These are phyloP conservation scores for Tychaedon coryphoeus DNA, from an alignment of 2,113 vertebrate species.

Conservation along the genomic window DNA sequence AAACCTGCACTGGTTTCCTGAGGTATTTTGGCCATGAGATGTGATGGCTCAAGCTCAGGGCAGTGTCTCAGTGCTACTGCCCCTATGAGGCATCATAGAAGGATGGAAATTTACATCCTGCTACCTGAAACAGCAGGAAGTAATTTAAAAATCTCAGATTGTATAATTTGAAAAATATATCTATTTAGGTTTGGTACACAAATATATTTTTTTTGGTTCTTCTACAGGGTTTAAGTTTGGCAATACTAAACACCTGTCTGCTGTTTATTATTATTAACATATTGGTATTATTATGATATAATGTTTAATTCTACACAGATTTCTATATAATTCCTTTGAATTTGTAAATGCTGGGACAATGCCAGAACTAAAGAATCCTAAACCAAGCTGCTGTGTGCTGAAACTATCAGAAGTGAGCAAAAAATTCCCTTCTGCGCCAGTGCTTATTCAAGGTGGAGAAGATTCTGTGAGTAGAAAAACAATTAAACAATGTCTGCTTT, in stretches of 20 bases:
- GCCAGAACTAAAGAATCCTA: not conserved
- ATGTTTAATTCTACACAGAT: not conserved
- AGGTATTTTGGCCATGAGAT: not conserved
- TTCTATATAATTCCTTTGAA: not conserved
- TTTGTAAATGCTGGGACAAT: not conserved
- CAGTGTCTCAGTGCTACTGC: not conserved
- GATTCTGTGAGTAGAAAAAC: not conserved
- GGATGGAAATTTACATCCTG: not conserved
- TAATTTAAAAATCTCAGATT: not conserved
- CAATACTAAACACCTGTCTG: not conserved
- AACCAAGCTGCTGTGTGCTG: not conserved
- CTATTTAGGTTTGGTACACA: not conserved
- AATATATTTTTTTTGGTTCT: not conserved
- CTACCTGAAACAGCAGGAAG: not conserved
- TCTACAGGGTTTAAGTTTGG: not conserved
- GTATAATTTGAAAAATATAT: not conserved
- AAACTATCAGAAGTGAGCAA: not conserved
- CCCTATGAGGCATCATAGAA: not conserved
- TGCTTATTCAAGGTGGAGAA: not conserved
- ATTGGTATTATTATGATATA: not conserved
- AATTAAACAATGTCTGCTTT: not conserved
- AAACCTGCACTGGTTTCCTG: not conserved
- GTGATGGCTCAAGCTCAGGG: not conserved
- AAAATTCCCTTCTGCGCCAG: not conserved
- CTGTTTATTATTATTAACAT: not conserved